These are phyloP conservation scores for Apamea sordens DNA, from an alignment of 2,888 invertebrate species.

Conservation along the genomic window DNA sequence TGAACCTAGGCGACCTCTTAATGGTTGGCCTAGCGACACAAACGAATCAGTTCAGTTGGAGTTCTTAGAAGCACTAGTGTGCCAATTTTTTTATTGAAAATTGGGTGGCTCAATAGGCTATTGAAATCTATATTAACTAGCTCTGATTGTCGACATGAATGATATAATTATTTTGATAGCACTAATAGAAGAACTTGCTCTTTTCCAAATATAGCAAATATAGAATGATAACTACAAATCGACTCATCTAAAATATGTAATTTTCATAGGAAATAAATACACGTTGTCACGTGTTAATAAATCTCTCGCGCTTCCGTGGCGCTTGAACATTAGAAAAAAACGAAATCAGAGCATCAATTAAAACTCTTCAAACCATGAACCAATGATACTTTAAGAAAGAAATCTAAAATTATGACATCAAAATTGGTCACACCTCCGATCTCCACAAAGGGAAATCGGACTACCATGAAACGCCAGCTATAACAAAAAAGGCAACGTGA, in stretches of 20 bases:
- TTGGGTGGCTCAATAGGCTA: constrained; percentile 34
- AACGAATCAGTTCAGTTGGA: constrained; percentile 37
- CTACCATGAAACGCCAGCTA: constrained; percentile 68
- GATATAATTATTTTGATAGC: constrained; percentile 12
- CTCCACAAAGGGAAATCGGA: constrained; percentile 75
- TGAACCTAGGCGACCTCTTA: constrained; percentile 22
- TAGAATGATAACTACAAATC: background rate
- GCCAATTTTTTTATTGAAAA: constrained; percentile 47
- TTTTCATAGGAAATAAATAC: constrained; percentile 8
- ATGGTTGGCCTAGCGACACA: constrained; percentile 27
- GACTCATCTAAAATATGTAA: background rate
- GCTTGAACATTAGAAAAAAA: constrained; percentile 26
- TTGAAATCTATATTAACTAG: constrained; percentile 40
- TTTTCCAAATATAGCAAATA: background rate
- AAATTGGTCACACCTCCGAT: constrained; percentile 74
- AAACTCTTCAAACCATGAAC: constrained; percentile 53
- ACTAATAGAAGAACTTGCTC: background rate
- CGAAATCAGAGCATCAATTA: constrained; percentile 57
- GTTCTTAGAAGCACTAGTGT: constrained; percentile 32
- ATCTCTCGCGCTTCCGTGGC: constrained; percentile 23
- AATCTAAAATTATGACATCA: constrained; percentile 74
- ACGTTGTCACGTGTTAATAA: background rate
- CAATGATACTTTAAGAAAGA: constrained; percentile 54
- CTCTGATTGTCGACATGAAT: constrained; percentile 15
- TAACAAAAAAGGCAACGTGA: constrained; percentile 56